Percentiles rank a stretch among this genome's conserved stretches.
These are phyloP conservation scores for Drosophila micromelanica DNA, from an alignment of 1,140 invertebrate genomes.

Conservation along the genomic window DNA sequence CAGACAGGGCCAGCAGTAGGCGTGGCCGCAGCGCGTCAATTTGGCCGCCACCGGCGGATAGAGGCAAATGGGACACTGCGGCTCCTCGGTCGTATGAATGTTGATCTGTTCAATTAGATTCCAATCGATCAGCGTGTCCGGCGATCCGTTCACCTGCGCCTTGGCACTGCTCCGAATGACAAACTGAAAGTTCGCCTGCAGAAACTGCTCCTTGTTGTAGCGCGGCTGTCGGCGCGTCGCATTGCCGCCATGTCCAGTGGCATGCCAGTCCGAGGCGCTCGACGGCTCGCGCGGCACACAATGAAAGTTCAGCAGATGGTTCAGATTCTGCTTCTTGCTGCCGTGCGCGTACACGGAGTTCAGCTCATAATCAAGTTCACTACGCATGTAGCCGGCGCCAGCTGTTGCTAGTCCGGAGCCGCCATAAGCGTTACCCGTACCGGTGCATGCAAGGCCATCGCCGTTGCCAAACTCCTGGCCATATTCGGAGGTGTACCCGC, in stretches of 20 bases:
- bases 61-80: constrained; percentile 96
- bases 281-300: constrained; percentile 87
- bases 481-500: constrained; percentile 21
- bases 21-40: constrained; percentile 97
- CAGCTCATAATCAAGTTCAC: constrained; percentile 88
- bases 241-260: constrained; percentile 73
- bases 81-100: constrained; percentile 87
- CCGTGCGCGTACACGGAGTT: constrained; percentile 92
- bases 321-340: constrained; percentile 96
- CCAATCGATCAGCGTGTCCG: constrained; percentile 96
- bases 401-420: constrained; percentile 66
- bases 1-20: constrained; percentile 98
- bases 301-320: constrained; percentile 96
- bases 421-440: constrained; percentile 57
- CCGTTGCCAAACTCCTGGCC: constrained; percentile 21
- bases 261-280: constrained; percentile 38
- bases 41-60: constrained; percentile 93
- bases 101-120: constrained; percentile 96
- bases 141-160: constrained; percentile 89
- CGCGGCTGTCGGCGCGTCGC: constrained; percentile 85
- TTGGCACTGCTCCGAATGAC: constrained; percentile 91
- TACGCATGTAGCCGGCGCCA: constrained; percentile 57
- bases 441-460: constrained; percentile 43
- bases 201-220: constrained; percentile 96
- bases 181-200: constrained; percentile 98